Base-by-base conservation (phyloP, 37 sponge, comb jelly and placozoan genomes). In the Tethya wilhelma region DNA sequence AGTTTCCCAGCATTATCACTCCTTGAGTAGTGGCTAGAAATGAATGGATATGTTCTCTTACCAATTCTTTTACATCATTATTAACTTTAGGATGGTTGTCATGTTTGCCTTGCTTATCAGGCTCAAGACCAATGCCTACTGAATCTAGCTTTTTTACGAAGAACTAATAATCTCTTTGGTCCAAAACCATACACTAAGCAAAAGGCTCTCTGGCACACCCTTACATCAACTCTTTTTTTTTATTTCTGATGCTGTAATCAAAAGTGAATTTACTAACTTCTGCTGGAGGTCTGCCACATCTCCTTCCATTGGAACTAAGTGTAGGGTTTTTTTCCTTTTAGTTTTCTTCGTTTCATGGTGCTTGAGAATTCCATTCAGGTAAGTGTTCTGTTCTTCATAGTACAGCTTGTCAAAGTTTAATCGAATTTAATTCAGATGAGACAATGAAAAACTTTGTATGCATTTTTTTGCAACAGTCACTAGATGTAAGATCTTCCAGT, bases 131-230 rank as follows among this genome's bases (percentile, higher is more conserved):
- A 20, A 41, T 67, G 9, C 12, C 25, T 12, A 23, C 14, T 34
- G 17, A 64, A 1, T n/a, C 31, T 34, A 64, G 19, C 34, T 87
- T 87, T 73, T 49, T 38, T 28, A n/a, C 86, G 73, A 32, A 87
- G 63, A 26, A 79, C 80, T 53, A 69, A 56, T 28, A 87, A 29
- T 31, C 66, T 64, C 34, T 29, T 4, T 64, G 26, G 43, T 3
- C 87, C 87, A 79, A 87, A 87, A 1, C 87, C 87, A 87, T 79
- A 64, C 9, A 79, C 66, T 26, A 39, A 26, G 44, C 71, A 66
- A 40, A 87, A 80, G 56, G 87, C 75, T 46, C 80, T 79, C 37
- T 87, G 87, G 45, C 87, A 87, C 4, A 87, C 75, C 19, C 62
- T 42, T 20, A 73, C 62, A 74, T 87, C 60, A 36, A 79, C 28